Conservation (phyloP, 2,797 vertebrate species). For the Pogoniulus pusillus region DNA sequence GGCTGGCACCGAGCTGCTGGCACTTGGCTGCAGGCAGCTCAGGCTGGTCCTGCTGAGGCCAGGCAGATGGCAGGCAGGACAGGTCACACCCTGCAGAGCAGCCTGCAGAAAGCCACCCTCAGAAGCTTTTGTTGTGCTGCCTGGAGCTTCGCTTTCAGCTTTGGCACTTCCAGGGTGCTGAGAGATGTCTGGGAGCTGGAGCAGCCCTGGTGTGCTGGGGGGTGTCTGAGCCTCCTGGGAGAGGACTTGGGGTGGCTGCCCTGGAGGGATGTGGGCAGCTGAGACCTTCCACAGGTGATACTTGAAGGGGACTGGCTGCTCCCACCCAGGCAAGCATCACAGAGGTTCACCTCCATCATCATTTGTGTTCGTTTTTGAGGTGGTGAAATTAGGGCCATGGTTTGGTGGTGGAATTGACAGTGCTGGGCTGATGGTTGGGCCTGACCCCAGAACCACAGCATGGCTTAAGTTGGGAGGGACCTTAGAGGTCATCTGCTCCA, state of each 20-base stretch:
- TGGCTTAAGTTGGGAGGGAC: no score
- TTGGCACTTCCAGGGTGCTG: background rate
- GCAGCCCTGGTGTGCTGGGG: background rate
- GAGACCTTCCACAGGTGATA: no score
- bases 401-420: no score
- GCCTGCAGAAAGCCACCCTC: background rate
- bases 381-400: no score
- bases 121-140: slow-evolving; percentile 39
- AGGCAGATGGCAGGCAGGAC: slow-evolving; percentile 65
- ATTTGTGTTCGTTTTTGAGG: no score
- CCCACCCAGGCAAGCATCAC: no score
- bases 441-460: no score
- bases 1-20: background rate
- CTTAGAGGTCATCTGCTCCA: no score
- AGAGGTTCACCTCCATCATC: no score
- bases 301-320: no score
- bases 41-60: background rate
- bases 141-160: slow-evolving; percentile 17
- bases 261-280: background rate
- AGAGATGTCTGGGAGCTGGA: background rate
- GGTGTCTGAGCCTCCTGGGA: fast-evolving
- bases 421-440: no score
- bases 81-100: background rate
- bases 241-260: background rate
- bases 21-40: background rate